Percentiles rank a stretch among this genome's conserved stretches.
Evolutionary conservation across 2,113 vertebrate genomes (phyloP).

Genomic region (Cariama cristata): DNA sequence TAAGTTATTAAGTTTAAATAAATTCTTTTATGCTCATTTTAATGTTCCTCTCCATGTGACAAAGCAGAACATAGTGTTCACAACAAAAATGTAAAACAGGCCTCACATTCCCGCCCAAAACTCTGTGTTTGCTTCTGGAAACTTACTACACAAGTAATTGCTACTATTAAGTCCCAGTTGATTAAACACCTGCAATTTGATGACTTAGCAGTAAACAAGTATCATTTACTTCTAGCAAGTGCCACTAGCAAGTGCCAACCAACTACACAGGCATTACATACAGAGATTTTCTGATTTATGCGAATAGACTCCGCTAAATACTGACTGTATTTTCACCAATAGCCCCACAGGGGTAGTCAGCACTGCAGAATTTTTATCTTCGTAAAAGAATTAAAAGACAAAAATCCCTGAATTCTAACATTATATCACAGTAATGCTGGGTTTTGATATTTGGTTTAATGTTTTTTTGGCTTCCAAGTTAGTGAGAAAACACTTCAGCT

Average conservation of each 20-base stretch:
- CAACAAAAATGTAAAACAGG: not conserved
- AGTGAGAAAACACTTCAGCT: not conserved
- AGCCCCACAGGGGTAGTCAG: not conserved
- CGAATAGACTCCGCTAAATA: not conserved
- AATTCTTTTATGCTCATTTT: not conserved
- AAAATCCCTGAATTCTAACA: not conserved
- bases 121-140: not conserved
- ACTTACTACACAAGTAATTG: not conserved
- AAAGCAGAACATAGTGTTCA: not conserved
- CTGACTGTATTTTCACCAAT: not conserved
- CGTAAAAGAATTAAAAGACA: not conserved
- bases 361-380: not conserved
- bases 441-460: not conserved
- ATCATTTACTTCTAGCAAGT: not conserved
- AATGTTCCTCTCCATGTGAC: not conserved
- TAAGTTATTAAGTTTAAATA: not conserved
- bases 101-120: not conserved
- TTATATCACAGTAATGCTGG: not conserved
- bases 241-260: not conserved
- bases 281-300: not conserved
- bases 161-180: slow-evolving; percentile 30
- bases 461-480: not conserved
- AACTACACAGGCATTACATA: not conserved
- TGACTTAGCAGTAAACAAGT: slow-evolving; percentile 16
- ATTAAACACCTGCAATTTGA: slow-evolving; percentile 22